A percentile compares a stretch with the other conserved stretches of the same genome.
phyloP scores from a whole-genome alignment of 2,888 invertebrate genomes.

The Holacanthella duospinosa region DNA sequence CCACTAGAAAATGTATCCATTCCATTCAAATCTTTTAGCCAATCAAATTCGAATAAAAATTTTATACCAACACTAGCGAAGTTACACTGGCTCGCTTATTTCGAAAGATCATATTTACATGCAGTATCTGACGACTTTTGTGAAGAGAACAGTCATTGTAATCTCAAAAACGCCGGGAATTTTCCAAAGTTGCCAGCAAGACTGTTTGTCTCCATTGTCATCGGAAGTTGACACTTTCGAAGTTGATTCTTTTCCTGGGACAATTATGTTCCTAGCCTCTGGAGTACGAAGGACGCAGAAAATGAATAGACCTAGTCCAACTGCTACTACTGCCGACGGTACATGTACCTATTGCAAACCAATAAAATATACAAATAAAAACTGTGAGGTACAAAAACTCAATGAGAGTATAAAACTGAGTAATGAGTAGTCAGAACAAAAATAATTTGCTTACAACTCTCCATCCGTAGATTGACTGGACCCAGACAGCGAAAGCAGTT shows the following conservation, averaged over 20 bases:
- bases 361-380: neutral
- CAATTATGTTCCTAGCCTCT: constrained; percentile 26
- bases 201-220: constrained; percentile 11
- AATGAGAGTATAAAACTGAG: neutral
- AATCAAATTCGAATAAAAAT: too few species aligned
- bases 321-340: constrained; percentile 41
- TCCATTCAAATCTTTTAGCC: too few species aligned
- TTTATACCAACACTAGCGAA: too few species aligned
- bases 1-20: too few species aligned
- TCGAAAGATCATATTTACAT: too few species aligned
- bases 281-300: constrained; percentile 30
- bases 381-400: neutral
- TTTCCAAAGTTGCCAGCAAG: constrained; percentile 40
- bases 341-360: constrained; percentile 39
- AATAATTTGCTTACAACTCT: constrained; percentile 36
- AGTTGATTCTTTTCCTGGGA: constrained; percentile 30
- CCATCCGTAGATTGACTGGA: constrained; percentile 43
- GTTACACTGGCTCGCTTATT: too few species aligned
- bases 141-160: constrained; percentile 43
- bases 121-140: constrained; percentile 45
- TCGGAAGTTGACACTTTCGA: constrained; percentile 8
- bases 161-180: constrained; percentile 43
- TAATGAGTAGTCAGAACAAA: too few species aligned
- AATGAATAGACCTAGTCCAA: constrained; percentile 38
- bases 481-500: constrained; percentile 42